These are phyloP conservation scores for Eulemur coronatus DNA, from an alignment of 2,797 vertebrate genomes.

Conservation along the genomic window DNA sequence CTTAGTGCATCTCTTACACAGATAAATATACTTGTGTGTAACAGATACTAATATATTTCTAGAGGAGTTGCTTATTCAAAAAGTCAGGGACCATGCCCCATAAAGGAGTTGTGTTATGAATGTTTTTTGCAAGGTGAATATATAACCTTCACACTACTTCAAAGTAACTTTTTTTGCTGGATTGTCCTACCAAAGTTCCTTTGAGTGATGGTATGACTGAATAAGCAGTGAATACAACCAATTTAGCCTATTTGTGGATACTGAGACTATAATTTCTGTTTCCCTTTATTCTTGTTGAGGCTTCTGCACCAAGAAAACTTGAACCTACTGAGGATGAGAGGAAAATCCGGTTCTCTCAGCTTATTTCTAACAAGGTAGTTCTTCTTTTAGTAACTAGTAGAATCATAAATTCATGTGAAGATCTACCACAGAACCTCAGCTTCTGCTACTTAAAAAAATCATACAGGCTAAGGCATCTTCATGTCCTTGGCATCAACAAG, in stretches of 20 bases:
- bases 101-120: background rate
- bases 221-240: background rate
- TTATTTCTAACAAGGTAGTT: constrained; percentile 20
- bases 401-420: background rate
- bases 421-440: background rate
- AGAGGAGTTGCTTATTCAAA: background rate
- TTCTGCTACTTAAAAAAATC: background rate
- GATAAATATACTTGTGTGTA: background rate
- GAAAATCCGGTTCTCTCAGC: background rate
- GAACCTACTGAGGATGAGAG: background rate
- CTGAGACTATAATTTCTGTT: background rate
- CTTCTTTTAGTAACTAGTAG: background rate
- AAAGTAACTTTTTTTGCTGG: background rate
- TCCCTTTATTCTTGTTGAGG: background rate
- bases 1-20: background rate
- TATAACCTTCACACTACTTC: background rate
- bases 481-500: background rate
- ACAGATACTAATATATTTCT: background rate
- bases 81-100: background rate
- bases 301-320: background rate
- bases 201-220: background rate
- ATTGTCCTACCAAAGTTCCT: background rate
- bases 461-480: background rate
- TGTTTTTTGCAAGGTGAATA: background rate
- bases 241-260: background rate